Conservation (phyloP, 2,113 vertebrate species). For the Chinchilla lanigera region DNA sequence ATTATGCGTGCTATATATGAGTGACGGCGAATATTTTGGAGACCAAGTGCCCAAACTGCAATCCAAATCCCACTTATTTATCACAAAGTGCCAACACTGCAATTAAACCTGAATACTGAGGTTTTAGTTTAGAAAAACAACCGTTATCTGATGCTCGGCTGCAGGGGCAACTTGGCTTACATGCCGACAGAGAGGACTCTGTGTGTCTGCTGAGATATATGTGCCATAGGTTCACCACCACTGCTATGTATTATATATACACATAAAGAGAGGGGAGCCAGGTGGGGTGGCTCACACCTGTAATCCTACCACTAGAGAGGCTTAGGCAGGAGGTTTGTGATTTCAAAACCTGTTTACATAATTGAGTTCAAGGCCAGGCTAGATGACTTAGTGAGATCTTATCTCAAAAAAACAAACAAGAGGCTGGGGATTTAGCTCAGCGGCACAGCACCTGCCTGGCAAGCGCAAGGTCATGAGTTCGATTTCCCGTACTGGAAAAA, state of each 20-base stretch:
- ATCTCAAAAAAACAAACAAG: not conserved
- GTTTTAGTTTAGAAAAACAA: not conserved
- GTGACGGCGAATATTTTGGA: not conserved
- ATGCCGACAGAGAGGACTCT: not conserved
- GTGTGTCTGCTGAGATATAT: accelerated
- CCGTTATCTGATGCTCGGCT: not conserved
- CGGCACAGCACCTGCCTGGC: no score
- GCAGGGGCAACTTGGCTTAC: not conserved
- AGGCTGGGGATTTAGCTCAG: no score
- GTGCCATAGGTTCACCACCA: not conserved
- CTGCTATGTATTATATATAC: not conserved
- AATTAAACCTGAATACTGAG: not conserved
- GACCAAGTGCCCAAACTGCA: not conserved
- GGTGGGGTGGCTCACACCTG: not conserved
- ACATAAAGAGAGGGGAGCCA: not conserved
- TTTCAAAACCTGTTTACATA: not conserved
- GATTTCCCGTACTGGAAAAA: no score
- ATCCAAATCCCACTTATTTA: not conserved
- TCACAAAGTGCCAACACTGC: not conserved
- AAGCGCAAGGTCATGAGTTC: no score
- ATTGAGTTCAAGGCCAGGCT: not conserved
- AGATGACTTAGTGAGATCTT: not conserved
- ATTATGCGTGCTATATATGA: not conserved
- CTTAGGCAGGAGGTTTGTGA: not conserved
- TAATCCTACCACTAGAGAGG: not conserved